Percentiles rank a stretch among this genome's conserved stretches.
Evolutionary conservation across 1,140 invertebrate species (phyloP).

Genomic region (Bombus picipes): DNA sequence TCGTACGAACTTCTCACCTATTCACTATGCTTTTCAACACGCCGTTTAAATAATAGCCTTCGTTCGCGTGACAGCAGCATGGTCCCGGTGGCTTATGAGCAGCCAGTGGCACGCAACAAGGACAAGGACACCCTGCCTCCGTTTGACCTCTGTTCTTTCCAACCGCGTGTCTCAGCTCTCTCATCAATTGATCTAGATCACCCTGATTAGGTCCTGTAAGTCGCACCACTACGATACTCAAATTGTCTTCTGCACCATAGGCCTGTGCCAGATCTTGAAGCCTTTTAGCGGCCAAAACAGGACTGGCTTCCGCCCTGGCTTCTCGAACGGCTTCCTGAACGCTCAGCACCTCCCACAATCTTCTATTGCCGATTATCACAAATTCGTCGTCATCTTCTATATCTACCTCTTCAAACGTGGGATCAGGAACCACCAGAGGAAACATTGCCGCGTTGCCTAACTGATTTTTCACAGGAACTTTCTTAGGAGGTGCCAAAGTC

Average conservation of each 20-base stretch:
- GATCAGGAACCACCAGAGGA: conserved; percentile 88
- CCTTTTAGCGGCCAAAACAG: conserved; percentile 90
- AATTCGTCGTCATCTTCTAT: conserved; percentile 92
- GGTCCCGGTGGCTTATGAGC: conserved; percentile 74
- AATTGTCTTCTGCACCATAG: conserved; percentile 90
- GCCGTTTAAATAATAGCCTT: conserved; percentile 80
- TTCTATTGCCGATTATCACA: conserved; percentile 90
- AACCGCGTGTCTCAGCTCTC: conserved; percentile 89
- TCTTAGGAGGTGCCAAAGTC: conserved; percentile 83
- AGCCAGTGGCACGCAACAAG: conserved; percentile 75
- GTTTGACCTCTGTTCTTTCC: conserved; percentile 82
- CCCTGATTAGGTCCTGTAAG: conserved; percentile 84
- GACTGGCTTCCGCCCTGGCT: conserved; percentile 88
- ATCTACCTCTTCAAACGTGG: conserved; percentile 88
- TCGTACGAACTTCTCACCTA: conserved; percentile 60
- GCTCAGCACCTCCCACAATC: conserved; percentile 90
- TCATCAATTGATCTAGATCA: conserved; percentile 89
- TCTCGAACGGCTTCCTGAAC: conserved; percentile 89
- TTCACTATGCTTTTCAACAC: conserved; percentile 79
- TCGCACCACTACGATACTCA: conserved; percentile 90
- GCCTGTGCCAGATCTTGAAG: conserved; percentile 92
- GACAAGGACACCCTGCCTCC: conserved; percentile 81
- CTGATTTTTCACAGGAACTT: conserved; percentile 77
- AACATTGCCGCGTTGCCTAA: conserved; percentile 86
- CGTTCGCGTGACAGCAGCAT: conserved; percentile 77